A percentile compares a stretch with the other conserved stretches of the same genome.
Evolutionary conservation across 1,140 invertebrate genomes (phyloP).

Genomic region (Drosophila sproati): DNA sequence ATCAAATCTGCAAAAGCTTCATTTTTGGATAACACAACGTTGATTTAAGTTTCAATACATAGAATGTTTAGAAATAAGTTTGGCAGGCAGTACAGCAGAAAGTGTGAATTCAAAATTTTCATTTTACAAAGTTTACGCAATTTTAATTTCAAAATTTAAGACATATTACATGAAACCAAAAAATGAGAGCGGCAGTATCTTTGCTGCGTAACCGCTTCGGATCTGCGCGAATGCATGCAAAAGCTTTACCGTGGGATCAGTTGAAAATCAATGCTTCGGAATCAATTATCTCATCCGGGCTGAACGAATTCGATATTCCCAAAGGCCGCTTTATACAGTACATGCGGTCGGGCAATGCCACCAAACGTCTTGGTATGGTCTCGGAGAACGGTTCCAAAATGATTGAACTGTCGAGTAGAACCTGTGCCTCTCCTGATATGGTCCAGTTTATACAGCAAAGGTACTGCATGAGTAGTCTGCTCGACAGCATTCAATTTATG

Average conservation of each 20-base stretch:
- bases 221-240: constrained; percentile 20
- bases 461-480: constrained; percentile 62
- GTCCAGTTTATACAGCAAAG: constrained; percentile 67
- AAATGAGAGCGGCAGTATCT: constrained; percentile 55
- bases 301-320: constrained; percentile 11
- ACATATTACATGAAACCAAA: constrained; percentile 9
- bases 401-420: constrained; percentile 53
- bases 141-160: constrained; percentile 17
- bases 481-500: constrained; percentile 50
- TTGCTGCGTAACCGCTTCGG: constrained; percentile 41
- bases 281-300: neutral
- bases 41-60: neutral
- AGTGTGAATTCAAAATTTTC: constrained; percentile 11
- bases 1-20: neutral
- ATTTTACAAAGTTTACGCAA: neutral
- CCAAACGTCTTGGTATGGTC: constrained; percentile 65
- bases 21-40: neutral
- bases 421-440: constrained; percentile 69
- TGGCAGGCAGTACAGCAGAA: neutral
- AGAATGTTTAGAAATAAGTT: constrained; percentile 1
- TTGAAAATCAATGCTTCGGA: constrained; percentile 2
- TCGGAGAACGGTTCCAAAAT: constrained; percentile 74
- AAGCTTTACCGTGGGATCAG: constrained; percentile 15
- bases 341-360: constrained; percentile 42
- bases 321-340: constrained; percentile 81